Evolutionary conservation across 1,140 invertebrate genomes (phyloP).

Genomic region (Eumaeus atala): DNA sequence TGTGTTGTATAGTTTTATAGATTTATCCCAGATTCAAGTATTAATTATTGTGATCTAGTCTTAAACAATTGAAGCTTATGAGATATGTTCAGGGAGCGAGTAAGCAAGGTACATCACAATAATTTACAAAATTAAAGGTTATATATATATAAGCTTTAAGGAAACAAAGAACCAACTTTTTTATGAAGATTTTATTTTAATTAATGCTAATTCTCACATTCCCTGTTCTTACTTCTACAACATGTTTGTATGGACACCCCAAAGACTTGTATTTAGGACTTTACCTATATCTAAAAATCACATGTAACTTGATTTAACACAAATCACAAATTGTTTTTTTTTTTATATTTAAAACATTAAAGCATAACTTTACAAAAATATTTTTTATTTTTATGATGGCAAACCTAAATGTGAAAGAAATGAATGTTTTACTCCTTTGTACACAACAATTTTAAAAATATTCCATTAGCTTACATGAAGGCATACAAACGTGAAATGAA

Average conservation of each 20-base stretch:
- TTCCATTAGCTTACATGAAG: no score
- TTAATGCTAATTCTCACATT: conserved; percentile 41
- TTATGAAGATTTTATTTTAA: conserved; percentile 53
- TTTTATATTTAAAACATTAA: not conserved
- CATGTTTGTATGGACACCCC: conserved; percentile 23
- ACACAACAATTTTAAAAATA: no score
- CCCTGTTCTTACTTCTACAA: conserved; percentile 33
- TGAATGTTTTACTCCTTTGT: no score
- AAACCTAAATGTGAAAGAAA: no score
- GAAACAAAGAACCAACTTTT: conserved; percentile 33
- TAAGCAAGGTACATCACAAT: no score
- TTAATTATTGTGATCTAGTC: no score
- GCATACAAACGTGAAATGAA: no score
- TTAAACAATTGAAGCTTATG: no score
- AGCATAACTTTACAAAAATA: conserved; percentile 7
- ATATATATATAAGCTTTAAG: conserved; percentile 20
- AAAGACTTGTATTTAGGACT: not conserved
- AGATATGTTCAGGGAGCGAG: no score
- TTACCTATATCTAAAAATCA: conserved; percentile 4
- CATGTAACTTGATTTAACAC: conserved; percentile 1
- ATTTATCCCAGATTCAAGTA: no score
- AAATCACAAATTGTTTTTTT: not conserved
- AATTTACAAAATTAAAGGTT: no score
- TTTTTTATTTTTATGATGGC: not conserved
- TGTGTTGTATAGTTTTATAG: no score